A percentile compares a stretch with the other conserved stretches of the same genome.
These are phyloP conservation scores for Bombus impatiens DNA, from an alignment of 1,140 invertebrate species.

Conservation along the genomic window DNA sequence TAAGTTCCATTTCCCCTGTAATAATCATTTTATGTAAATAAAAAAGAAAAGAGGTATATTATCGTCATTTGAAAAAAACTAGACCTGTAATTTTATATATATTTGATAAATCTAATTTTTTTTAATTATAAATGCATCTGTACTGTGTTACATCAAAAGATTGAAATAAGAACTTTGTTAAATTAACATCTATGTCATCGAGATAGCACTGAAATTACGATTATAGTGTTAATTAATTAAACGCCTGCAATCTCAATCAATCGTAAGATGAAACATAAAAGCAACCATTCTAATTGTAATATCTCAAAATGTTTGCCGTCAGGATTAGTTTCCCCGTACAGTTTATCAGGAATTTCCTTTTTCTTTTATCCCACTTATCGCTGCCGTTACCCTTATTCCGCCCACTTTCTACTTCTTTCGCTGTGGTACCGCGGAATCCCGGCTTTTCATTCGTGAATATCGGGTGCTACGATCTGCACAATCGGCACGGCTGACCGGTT, in stretches of 20 bases:
- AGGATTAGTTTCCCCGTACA: slow-evolving; percentile 29
- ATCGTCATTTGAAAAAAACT: no score
- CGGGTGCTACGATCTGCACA: slow-evolving; percentile 54
- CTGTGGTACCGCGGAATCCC: slow-evolving; percentile 42
- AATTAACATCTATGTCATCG: no score
- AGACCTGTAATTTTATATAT: no score
- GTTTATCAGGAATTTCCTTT: neutral
- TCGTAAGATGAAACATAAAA: neutral
- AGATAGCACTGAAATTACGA: no score
- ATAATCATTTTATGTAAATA: no score
- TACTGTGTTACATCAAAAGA: no score
- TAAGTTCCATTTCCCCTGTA: neutral
- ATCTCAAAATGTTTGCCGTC: slow-evolving; percentile 38
- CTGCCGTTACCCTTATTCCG: slow-evolving; percentile 51
- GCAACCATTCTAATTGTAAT: slow-evolving; percentile 27
- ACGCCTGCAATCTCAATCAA: neutral
- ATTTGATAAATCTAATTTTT: no score
- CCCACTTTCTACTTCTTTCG: slow-evolving; percentile 38
- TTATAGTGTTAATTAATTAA: neutral
- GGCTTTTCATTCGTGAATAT: slow-evolving; percentile 61
- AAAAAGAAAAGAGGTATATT: no score
- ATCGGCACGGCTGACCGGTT: slow-evolving; percentile 53
- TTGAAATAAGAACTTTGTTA: no score
- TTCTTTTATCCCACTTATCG: slow-evolving; percentile 48
- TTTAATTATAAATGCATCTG: no score